Conservation (phyloP, 2,797 vertebrate genomes). For the Oreochromis grahami region DNA sequence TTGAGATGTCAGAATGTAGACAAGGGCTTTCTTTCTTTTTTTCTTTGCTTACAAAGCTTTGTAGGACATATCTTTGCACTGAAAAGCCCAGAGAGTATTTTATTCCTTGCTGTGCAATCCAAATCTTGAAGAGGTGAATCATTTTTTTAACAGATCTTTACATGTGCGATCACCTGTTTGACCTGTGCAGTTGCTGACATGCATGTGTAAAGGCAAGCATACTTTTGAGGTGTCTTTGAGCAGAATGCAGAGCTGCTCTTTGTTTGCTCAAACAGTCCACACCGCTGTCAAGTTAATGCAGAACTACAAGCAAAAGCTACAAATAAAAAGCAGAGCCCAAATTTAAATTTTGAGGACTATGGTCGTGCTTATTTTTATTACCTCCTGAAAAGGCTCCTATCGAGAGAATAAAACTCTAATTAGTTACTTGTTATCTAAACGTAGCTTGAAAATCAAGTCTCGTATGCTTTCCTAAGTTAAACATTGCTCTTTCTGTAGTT, state of each 20-base stretch:
- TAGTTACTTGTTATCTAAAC: neutral
- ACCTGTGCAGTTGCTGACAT: neutral
- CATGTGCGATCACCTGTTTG: neutral
- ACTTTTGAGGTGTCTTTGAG: conserved; percentile 15
- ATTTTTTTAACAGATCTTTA: neutral
- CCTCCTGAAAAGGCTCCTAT: neutral
- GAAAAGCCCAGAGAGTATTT: neutral
- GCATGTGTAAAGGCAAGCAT: neutral
- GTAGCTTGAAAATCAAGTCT: neutral
- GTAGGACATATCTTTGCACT: neutral
- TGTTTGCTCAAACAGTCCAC: neutral
- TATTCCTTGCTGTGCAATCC: neutral
- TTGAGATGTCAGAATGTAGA: conserved; percentile 12
- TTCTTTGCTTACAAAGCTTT: neutral
- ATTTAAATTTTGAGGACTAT: neutral
- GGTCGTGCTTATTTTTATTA: neutral
- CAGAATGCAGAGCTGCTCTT: neutral
- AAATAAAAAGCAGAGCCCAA: neutral
- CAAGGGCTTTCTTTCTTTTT: neutral
- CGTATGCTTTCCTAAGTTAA: neutral
- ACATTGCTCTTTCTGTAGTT: neutral
- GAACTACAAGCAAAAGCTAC: neutral
- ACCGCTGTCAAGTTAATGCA: neutral
- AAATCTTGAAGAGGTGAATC: neutral
- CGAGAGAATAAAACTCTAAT: neutral